Evolutionary conservation across 1,140 invertebrate genomes (phyloP), one percentile per base, ranked within the genome.

Genomic region (Drosophila repleta): DNA sequence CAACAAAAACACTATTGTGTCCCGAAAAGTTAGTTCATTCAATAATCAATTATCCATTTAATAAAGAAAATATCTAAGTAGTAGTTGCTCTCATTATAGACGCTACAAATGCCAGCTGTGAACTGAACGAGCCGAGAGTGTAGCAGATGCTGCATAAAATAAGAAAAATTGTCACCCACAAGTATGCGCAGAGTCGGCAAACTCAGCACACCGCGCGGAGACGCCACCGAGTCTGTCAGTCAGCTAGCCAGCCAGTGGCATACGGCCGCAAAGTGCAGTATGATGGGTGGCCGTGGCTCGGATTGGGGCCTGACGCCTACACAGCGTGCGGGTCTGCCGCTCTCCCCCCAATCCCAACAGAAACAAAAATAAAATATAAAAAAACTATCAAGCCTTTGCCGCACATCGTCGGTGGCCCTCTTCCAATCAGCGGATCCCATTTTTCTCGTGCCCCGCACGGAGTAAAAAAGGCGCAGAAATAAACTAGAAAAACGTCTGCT

Each of bases 401-500:
- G 70, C 48, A 64, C 52, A 45, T 26, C 43, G 72, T 76, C 55
- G 41, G 43, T 63, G 63, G 60, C 58, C 52, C 80, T 84, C 82
- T 87, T 87, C 81, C 81, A 85, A 87, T 85, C 81, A 85, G 81
- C 81, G 81, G 82, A 81, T 85, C 82, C 70, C 82, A 87, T 85
- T 85, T 87, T 87, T 85, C 74, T 61, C 77, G 43, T 82, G 56
- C 41, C 63, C 21, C 65, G 61, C 58, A 57, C 48, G 53, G 63
- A 61, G 58, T 51, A 70, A 71, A 68, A 68, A 66, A 68, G 51
- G 51, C 77, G 66, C 67, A 87, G 62, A 87, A 85, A 85, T 88
- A 85, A 88, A 85, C 82, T 85, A 85, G 83, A 85, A 85, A 81
- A 82, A 80, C 69, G 62, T 49, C 74, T 78, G 81, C 81, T 81